Percentiles rank a stretch among this genome's conserved stretches.
Conservation (phyloP, 2,113 vertebrate genomes). For the Dissostichus mawsoni region DNA sequence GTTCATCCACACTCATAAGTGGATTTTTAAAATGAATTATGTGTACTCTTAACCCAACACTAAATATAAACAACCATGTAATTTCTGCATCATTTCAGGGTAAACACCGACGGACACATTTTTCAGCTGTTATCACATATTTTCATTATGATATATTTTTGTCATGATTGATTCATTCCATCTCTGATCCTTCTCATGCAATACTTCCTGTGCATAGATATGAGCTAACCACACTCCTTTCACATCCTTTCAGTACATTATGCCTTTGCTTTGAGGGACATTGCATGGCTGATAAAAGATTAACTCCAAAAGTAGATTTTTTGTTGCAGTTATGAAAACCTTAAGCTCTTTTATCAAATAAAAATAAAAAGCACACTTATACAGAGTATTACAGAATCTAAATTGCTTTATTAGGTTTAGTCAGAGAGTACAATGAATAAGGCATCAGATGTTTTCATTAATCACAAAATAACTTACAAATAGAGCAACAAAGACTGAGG, state of each 20-base stretch:
- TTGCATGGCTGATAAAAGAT: background rate
- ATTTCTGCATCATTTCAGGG: background rate
- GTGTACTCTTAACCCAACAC: background rate
- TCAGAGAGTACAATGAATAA: background rate
- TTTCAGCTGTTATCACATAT: background rate
- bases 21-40: no score
- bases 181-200: background rate
- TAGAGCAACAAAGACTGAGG: background rate
- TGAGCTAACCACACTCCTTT: background rate
- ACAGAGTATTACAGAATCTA: background rate
- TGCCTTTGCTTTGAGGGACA: background rate
- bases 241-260: background rate
- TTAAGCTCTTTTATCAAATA: background rate
- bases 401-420: background rate
- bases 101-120: background rate
- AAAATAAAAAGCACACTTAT: background rate
- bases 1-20: background rate
- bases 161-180: conserved; percentile 8
- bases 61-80: background rate
- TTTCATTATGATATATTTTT: no score
- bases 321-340: background rate
- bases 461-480: background rate
- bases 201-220: conserved; percentile 35
- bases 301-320: background rate
- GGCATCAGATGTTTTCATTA: background rate